A percentile compares a stretch with the other conserved stretches of the same genome.
Evolutionary conservation across 2,113 vertebrate species (phyloP).

Genomic region (Pomatorhinus ruficollis): DNA sequence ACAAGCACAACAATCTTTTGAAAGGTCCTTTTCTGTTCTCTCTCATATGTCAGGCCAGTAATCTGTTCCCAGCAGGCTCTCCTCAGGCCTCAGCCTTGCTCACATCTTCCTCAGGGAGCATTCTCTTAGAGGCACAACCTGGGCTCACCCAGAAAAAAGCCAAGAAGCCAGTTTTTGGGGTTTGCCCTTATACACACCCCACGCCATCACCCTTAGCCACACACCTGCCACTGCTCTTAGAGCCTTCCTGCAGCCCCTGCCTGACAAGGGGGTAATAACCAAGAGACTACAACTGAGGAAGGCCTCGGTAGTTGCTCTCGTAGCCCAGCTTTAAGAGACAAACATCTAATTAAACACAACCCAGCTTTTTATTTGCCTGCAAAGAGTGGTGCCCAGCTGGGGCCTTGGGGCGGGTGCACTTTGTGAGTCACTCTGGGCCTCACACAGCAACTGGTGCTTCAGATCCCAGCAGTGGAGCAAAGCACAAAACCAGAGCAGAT

Average conservation of each 20-base stretch:
- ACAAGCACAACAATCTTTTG: neutral
- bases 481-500: neutral
- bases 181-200: accelerated
- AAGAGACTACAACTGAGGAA: neutral
- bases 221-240: neutral
- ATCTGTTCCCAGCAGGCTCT: neutral
- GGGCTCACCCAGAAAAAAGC: accelerated
- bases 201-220: neutral
- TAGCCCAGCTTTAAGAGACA: neutral
- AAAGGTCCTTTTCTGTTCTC: neutral
- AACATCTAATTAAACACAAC: neutral
- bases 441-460: neutral
- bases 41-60: neutral
- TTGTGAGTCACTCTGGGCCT: neutral
- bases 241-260: neutral
- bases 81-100: neutral
- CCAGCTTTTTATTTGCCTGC: neutral
- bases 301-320: neutral
- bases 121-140: accelerated
- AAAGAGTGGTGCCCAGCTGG: neutral
- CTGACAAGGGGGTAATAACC: accelerated
- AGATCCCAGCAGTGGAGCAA: neutral
- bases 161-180: accelerated
- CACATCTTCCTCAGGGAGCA: neutral
- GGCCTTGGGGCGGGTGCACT: accelerated